Percentiles rank a stretch among this genome's conserved stretches.
Evolutionary conservation across 2,113 vertebrate species (phyloP).

Genomic region (Hippocampus mohnikei): DNA sequence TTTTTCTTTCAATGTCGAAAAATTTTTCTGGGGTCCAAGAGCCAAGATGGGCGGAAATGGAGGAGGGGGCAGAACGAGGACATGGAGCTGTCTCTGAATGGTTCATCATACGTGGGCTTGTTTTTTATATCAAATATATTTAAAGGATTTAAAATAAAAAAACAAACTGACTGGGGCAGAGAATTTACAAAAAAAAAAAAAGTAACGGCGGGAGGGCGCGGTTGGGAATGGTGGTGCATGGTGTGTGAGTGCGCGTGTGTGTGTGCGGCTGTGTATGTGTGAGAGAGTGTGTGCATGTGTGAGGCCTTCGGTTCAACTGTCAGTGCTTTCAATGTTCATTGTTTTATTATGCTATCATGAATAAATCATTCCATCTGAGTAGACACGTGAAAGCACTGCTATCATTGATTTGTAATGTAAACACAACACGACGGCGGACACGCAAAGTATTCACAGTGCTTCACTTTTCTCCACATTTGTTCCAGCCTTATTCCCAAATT

Average conservation of each 20-base stretch:
- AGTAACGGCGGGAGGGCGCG: conserved; percentile 22
- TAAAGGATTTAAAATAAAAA: conserved; percentile 67
- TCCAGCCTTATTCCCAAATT: too few relatives aligned
- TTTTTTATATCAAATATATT: conserved; percentile 79
- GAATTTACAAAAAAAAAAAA: conserved; percentile 18
- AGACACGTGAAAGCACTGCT: conserved; percentile 33
- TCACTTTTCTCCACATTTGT: not conserved
- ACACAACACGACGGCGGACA: not conserved
- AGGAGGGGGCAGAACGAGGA: conserved; percentile 17
- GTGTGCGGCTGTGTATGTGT: conserved; percentile 46
- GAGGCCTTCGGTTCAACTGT: conserved; percentile 78
- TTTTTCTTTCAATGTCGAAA: conserved; percentile 3
- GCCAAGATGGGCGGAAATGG: conserved; percentile 15
- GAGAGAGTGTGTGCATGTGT: conserved; percentile 34
- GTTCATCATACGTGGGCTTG: conserved; percentile 65
- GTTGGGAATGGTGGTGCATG: conserved; percentile 76
- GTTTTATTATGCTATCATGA: conserved; percentile 89
- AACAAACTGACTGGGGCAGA: conserved; percentile 42
- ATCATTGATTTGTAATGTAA: conserved; percentile 14
- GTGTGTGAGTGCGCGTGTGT: conserved; percentile 40
- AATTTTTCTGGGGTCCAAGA: not conserved
- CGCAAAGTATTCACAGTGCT: not conserved
- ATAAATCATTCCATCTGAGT: conserved; percentile 88
- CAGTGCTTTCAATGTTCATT: conserved; percentile 86
- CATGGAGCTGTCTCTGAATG: conserved; percentile 50